Base-by-base conservation (phyloP, 2,888 invertebrate genomes). In the Acrocyrtus sp. region DNA sequence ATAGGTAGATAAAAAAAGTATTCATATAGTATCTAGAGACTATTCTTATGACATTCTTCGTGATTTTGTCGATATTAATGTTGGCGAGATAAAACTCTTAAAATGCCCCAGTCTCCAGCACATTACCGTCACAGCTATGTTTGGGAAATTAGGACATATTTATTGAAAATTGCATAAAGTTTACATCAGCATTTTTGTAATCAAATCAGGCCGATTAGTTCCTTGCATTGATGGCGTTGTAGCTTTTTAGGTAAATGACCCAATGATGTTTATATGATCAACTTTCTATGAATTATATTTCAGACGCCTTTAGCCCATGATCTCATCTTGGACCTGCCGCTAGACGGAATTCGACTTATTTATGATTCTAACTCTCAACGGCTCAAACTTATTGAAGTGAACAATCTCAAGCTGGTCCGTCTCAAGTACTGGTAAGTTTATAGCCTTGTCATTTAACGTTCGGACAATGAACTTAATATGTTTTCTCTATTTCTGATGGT, bases 361-460 rank as follows among this genome's bases (percentile, higher is more conserved):
- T 99, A 98, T 86, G 98, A 99, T 86, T 94, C 98, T 43, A 90
- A 94, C 65, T 92, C 92, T 53, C 98, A 98, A 86, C 90, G 96
- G 83, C 89, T 98, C 81, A 98, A 97, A 85, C 87, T 89, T 80
- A 98, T 99, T 86, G 98, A 98, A 88, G 95, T 98, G 81, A 97
- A 96, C 85, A 94, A 95, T 87, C 93, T 98, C 93, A 95, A 93
- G 87, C 89, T 95, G 86, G 95, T 98, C 76, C 96, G 96, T 85
- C 90, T 99, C 84, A 96, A 95, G 86, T 99, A 99, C 86, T 94
- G 95, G 94, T 94, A 85, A 90, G 65, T 24, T 22, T n/a, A 48
- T 53, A 50, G 48, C 50, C 24, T 6, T 45, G 12, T 15, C 12
- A 45, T 10, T 45, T n/a, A 45, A 45, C 12, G 15, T 56, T 22